These are phyloP conservation scores for Ceyx margarethae DNA, from an alignment of 2,113 vertebrate species.

Conservation along the genomic window DNA sequence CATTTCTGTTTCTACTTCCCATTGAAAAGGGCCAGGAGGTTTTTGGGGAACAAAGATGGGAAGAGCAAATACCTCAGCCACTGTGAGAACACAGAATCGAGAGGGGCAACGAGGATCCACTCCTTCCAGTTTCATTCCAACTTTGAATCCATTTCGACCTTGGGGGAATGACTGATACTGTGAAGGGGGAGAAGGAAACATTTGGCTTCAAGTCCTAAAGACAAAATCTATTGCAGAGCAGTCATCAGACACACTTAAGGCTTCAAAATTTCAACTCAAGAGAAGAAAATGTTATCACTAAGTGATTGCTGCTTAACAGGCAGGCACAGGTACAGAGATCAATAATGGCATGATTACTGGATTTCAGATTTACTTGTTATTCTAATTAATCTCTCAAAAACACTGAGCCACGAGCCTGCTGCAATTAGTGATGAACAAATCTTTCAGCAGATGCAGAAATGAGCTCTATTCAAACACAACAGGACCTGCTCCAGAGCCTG, in stretches of 20 bases:
- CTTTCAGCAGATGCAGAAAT: neutral
- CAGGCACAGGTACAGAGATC: neutral
- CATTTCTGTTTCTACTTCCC: neutral
- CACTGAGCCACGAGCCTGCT: neutral
- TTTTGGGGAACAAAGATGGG: neutral
- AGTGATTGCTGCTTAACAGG: neutral
- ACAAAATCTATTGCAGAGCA: neutral
- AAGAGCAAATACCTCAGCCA: constrained; percentile 81
- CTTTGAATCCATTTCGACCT: constrained; percentile 88
- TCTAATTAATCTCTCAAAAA: constrained; percentile 1
- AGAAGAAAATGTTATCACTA: neutral
- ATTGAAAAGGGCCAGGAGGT: neutral
- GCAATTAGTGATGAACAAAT: neutral
- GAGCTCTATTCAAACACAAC: neutral
- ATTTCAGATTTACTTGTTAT: neutral
- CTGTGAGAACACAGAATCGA: constrained; percentile 86
- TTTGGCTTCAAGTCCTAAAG: neutral
- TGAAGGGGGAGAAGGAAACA: neutral
- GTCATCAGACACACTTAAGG: neutral
- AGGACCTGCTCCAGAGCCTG: neutral
- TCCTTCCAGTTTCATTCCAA: constrained; percentile 91
- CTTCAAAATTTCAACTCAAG: neutral
- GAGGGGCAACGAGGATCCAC: constrained; percentile 88
- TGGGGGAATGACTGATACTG: constrained; percentile 89
- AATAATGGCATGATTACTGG: neutral